A percentile compares a stretch with the other conserved stretches of the same genome.
Evolutionary conservation across 2,797 vertebrate genomes (phyloP).

Genomic region (Diceros bicornis): DNA sequence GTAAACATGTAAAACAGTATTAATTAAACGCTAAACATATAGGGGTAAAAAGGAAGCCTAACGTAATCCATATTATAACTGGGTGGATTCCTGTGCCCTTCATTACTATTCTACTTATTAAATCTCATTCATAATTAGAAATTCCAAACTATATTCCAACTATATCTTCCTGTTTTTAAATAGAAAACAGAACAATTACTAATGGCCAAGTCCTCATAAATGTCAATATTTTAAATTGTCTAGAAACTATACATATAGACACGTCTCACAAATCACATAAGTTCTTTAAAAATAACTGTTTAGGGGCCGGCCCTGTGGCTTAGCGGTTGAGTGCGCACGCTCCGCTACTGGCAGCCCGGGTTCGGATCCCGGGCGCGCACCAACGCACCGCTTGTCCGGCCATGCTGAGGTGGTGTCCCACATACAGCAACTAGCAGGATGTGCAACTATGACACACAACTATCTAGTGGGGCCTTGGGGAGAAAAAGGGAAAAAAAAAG

Average conservation of each 20-base stretch:
- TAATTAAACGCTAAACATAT: neutral
- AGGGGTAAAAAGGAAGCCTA: neutral
- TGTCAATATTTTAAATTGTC: conserved; percentile 22
- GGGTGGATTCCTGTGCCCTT: neutral
- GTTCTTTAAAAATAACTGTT: conserved; percentile 45
- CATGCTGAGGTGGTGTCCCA: too few species aligned
- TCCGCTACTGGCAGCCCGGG: too few species aligned
- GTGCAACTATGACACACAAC: too few species aligned
- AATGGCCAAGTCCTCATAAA: conserved; percentile 40
- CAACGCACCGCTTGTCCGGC: too few species aligned
- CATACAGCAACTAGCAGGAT: too few species aligned
- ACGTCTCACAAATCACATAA: conserved; percentile 6
- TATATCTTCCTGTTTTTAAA: conserved; percentile 24
- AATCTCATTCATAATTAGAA: conserved; percentile 53
- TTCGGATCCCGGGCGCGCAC: too few species aligned
- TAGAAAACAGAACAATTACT: conserved; percentile 60
- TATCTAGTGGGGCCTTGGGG: too few species aligned
- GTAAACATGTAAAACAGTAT: neutral
- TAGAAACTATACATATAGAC: neutral
- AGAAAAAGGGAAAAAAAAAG: too few species aligned
- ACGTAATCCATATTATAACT: neutral
- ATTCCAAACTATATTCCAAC: conserved; percentile 13
- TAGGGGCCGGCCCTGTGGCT: too few species aligned
- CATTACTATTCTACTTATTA: neutral
- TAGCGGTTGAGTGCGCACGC: too few species aligned